Evolutionary conservation across 1,140 invertebrate genomes (phyloP).

Genomic region (Listronotus bonariensis): DNA sequence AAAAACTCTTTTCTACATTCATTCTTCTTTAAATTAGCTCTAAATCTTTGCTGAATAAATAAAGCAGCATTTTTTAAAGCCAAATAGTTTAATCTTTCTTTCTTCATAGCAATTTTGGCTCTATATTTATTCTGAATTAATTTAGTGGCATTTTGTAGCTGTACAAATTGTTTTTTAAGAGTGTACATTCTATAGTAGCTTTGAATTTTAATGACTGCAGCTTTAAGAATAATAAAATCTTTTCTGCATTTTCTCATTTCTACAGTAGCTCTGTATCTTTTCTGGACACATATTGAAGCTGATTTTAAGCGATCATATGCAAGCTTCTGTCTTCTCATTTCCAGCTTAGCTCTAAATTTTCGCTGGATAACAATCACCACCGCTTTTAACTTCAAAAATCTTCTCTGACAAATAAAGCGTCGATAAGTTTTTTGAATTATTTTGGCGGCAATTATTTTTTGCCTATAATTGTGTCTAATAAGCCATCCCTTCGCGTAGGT

Average conservation of each 20-base stretch:
- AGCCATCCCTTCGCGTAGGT: conserved; percentile 51
- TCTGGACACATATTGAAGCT: conserved; percentile 58
- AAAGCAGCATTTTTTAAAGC: conserved; percentile 47
- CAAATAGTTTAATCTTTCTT: conserved; percentile 1
- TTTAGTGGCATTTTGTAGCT: conserved; percentile 30
- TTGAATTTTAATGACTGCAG: conserved; percentile 10
- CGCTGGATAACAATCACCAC: conserved; percentile 46
- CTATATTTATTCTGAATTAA: conserved; percentile 1
- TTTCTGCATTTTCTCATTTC: conserved; percentile 52
- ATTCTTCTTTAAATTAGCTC: conserved; percentile 36
- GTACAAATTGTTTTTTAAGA: conserved; percentile 29
- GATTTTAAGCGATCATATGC: conserved; percentile 48
- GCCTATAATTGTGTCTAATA: conserved; percentile 42
- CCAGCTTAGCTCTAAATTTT: conserved; percentile 45
- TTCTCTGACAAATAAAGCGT: conserved; percentile 20
- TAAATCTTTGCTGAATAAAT: conserved; percentile 48
- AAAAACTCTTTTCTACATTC: not conserved
- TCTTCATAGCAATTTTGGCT: not conserved
- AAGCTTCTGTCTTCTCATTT: conserved; percentile 40
- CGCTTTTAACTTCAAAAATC: conserved; percentile 49
- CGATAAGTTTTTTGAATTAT: conserved; percentile 42
- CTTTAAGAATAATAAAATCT: conserved; percentile 55
- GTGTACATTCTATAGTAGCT: conserved; percentile 41
- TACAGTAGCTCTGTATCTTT: conserved; percentile 43
- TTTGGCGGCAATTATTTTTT: conserved; percentile 31